Evolutionary conservation across 2,797 vertebrate species (phyloP), one percentile per base, ranked within the genome.

Genomic region (Philypnodon macrostomus): DNA sequence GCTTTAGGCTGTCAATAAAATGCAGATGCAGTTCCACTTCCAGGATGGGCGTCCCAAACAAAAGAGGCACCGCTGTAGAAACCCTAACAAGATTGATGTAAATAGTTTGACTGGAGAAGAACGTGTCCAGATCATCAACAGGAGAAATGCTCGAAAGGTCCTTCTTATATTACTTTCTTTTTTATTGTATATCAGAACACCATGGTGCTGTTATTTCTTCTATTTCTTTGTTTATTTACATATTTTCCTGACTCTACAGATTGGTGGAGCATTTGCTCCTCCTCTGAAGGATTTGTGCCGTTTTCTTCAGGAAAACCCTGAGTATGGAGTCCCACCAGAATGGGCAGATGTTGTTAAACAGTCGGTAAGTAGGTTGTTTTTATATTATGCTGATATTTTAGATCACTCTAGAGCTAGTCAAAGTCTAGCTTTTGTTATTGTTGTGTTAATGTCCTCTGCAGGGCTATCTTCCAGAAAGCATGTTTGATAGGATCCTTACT

Each of bases 271-370:
- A 0, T 98, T 98, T 81, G 97, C 97, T 69, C 97, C 97, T 23
- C 94, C 95, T 53, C 80, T 99, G 48, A 99, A 99, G 87, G 95
- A 98, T 74, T 85, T 99, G 72, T 94, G 93, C 84, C 89, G 94
- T 53, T 99, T 98, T 85, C 88, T 99, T 55, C 95, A 95, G 84
- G 96, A 98, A 85, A 98, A 99, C 85, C 91, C 94, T 0, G 97
- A 99, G 73, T 98, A 98, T n/a, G 97, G 97, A 49, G 93, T 99
- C 47, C 96, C 97, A 56, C 96, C 97, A 18, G 97, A 99, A 72
- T 99, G 97, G 97, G 94, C 93, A 17, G 96, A 96, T 34, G 95
- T 99, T 35, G 97, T 99, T 50, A 99, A 96, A 67, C 95, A 97
- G 48, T 99, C 97, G 80, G 97, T 99, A 77, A 94, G 97, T 92